A percentile compares a stretch with the other conserved stretches of the same genome.
phyloP scores from a whole-genome alignment of 2,113 vertebrate genomes.

The Sorex fumeus region DNA sequence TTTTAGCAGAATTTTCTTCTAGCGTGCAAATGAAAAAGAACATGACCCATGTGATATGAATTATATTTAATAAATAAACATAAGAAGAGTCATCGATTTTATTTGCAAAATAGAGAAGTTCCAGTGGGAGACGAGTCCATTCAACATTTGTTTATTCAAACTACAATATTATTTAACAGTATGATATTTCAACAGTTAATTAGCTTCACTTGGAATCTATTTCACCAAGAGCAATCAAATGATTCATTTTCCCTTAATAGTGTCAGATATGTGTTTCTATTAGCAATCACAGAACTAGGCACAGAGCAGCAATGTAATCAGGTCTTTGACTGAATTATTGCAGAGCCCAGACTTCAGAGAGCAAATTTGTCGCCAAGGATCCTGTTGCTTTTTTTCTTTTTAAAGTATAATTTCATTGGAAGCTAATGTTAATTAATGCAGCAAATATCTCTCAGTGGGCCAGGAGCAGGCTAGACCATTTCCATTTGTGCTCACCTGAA shows the following conservation, averaged over 20 bases:
- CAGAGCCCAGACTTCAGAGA: constrained; percentile 19
- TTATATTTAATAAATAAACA: constrained; percentile 44
- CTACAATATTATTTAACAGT: not conserved
- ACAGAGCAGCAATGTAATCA: not conserved
- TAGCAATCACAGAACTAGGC: not conserved
- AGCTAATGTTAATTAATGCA: constrained; percentile 13
- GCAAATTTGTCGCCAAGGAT: constrained; percentile 39
- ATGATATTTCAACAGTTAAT: not conserved
- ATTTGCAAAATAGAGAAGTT: not conserved
- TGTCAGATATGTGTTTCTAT: not conserved
- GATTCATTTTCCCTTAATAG: not conserved
- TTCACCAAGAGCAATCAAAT: not conserved
- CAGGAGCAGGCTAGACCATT: not conserved
- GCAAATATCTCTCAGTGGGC: not conserved
- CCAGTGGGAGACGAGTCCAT: not conserved
- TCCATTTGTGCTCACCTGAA: constrained; percentile 27
- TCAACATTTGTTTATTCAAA: not conserved
- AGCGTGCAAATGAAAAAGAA: constrained; percentile 42
- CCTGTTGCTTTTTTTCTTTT: not conserved
- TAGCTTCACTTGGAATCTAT: constrained; percentile 16
- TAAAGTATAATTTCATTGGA: not conserved
- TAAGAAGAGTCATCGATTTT: constrained; percentile 34
- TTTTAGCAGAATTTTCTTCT: constrained; percentile 31
- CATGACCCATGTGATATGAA: not conserved
- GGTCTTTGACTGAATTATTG: not conserved